phyloP scores from a whole-genome alignment of 37 sponge, comb jelly and placozoan species.

The Tethya wilhelma region DNA sequence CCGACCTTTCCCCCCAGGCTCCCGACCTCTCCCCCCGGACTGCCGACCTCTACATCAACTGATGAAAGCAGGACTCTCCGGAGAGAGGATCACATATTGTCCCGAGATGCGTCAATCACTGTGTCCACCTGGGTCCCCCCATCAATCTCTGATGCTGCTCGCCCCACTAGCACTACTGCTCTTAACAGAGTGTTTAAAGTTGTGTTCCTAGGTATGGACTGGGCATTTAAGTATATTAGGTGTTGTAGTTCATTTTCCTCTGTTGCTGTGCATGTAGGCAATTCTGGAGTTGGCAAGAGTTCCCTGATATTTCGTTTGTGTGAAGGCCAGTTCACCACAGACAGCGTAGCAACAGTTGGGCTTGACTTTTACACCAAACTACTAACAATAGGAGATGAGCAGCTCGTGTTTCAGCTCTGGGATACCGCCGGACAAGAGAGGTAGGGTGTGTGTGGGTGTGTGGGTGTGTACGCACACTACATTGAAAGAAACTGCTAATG shows the following conservation, averaged over 20 bases:
- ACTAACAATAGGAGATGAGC: conserved; percentile 42
- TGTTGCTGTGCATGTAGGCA: conserved; percentile 12
- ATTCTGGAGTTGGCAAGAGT: conserved; percentile 59
- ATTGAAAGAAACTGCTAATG: no score
- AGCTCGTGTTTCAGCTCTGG: conserved; percentile 66
- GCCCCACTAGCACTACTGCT: neutral
- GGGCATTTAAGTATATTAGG: no score
- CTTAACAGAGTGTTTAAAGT: conserved; percentile 52
- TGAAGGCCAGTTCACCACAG: conserved; percentile 5
- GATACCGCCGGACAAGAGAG: conserved; percentile 71
- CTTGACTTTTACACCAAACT: conserved; percentile 46
- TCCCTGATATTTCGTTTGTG: conserved; percentile 33
- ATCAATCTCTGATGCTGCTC: neutral
- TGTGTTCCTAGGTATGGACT: conserved; percentile 35
- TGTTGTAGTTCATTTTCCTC: neutral
- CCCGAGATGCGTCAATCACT: neutral
- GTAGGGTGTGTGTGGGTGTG: no score
- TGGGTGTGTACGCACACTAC: no score
- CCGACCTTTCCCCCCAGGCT: neutral
- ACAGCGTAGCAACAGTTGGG: conserved; percentile 23
- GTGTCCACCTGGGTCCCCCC: neutral
- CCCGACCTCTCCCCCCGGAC: neutral
- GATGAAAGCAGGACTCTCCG: no score
- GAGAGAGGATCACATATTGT: no score
- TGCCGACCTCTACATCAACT: neutral